A percentile compares a stretch with the other conserved stretches of the same genome.
These are phyloP conservation scores for Tamias sibiricus DNA, from an alignment of 2,113 vertebrate species.

Conservation along the genomic window DNA sequence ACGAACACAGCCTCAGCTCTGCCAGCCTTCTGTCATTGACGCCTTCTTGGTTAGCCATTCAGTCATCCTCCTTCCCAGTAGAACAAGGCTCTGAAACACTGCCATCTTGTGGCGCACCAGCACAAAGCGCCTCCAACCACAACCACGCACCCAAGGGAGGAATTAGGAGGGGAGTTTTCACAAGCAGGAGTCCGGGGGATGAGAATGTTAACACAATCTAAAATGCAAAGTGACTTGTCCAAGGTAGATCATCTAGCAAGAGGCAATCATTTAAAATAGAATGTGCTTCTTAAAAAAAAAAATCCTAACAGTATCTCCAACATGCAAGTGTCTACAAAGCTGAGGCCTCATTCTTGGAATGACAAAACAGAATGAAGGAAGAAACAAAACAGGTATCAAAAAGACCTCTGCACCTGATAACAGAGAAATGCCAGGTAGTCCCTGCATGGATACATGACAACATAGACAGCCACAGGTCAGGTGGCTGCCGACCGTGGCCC, in stretches of 20 bases:
- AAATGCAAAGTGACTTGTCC: background rate
- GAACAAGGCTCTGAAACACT: constrained; percentile 66
- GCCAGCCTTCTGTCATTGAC: background rate
- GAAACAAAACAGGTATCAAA: background rate
- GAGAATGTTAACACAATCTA: background rate
- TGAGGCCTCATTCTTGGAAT: background rate
- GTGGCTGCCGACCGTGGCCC: rapidly evolving
- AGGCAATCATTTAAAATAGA: background rate
- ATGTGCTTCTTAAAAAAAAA: background rate
- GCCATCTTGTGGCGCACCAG: constrained; percentile 72
- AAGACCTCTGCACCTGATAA: background rate
- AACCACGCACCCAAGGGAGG: background rate
- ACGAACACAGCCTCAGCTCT: background rate
- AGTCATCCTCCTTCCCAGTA: background rate
- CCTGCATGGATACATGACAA: too few species aligned
- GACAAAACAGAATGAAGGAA: background rate
- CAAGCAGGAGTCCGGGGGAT: background rate
- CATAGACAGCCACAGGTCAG: too few species aligned
- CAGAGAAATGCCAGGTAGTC: too few species aligned
- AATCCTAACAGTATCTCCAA: background rate
- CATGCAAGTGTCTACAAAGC: background rate
- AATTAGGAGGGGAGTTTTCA: background rate
- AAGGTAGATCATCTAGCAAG: background rate
- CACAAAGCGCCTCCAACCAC: rapidly evolving
- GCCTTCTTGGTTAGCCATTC: background rate